These are phyloP conservation scores for Tachuris rubrigastra DNA, from an alignment of 2,113 vertebrate genomes.

Conservation along the genomic window DNA sequence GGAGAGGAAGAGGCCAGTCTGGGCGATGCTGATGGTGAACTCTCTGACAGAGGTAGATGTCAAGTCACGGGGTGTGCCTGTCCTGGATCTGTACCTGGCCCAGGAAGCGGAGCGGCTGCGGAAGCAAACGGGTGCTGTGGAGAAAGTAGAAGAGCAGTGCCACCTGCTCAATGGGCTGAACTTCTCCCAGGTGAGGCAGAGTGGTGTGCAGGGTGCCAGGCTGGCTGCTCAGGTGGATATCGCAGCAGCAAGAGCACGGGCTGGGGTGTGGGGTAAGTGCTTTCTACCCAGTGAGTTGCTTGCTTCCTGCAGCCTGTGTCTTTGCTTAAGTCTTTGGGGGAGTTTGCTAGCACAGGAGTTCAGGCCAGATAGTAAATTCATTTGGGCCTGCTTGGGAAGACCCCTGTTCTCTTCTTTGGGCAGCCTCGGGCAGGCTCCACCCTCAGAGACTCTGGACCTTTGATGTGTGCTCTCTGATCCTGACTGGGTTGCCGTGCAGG, in stretches of 20 bases:
- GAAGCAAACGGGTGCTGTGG: slow-evolving; percentile 86
- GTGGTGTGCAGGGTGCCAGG: neutral
- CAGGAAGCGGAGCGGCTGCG: slow-evolving; percentile 87
- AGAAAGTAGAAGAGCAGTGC: slow-evolving; percentile 92
- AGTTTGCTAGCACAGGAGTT: neutral
- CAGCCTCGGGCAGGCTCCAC: neutral
- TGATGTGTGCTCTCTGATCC: neutral
- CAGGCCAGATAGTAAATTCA: neutral
- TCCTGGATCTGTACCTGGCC: slow-evolving; percentile 88
- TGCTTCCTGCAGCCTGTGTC: neutral
- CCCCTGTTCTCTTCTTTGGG: neutral
- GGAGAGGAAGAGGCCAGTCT: slow-evolving; percentile 87
- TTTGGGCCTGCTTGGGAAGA: neutral
- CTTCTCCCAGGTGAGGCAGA: slow-evolving; percentile 84
- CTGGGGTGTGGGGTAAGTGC: rapidly evolving
- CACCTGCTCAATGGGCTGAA: slow-evolving; percentile 88
- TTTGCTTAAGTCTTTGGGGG: neutral
- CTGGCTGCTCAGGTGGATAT: neutral
- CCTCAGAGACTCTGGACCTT: neutral
- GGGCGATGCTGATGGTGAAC: slow-evolving; percentile 93
- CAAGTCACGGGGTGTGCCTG: slow-evolving; percentile 82
- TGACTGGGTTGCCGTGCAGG: neutral
- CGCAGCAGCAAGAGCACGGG: neutral
- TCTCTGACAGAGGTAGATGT: slow-evolving; percentile 86
- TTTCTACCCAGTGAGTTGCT: rapidly evolving